phyloP scores from a whole-genome alignment of 2,113 vertebrate genomes.

The Plotosus lineatus region DNA sequence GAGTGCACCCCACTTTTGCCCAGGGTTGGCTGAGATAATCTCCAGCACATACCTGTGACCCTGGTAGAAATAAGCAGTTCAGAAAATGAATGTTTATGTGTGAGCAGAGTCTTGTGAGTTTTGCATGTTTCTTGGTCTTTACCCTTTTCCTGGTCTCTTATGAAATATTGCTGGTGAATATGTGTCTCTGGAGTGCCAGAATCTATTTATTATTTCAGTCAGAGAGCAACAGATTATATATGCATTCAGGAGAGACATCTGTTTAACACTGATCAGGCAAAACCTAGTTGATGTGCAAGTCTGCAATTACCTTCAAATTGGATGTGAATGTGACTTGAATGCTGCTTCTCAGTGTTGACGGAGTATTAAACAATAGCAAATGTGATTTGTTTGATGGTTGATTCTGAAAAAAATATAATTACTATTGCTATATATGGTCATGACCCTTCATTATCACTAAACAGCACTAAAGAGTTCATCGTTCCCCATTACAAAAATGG shows the following conservation, averaged over 20 bases:
- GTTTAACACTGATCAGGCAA: slow-evolving; percentile 9
- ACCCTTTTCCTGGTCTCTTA: slow-evolving; percentile 66
- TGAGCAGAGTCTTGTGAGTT: slow-evolving; percentile 70
- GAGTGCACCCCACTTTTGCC: too few relatives aligned
- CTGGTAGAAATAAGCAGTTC: too few relatives aligned
- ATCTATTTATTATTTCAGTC: slow-evolving; percentile 53
- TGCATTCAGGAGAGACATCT: slow-evolving; percentile 1
- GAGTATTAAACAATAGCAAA: not conserved
- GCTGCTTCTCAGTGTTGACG: not conserved
- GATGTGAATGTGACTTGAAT: slow-evolving; percentile 21
- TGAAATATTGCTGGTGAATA: slow-evolving; percentile 77
- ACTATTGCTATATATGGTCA: not conserved
- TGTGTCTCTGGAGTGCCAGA: slow-evolving; percentile 78
- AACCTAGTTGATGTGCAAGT: slow-evolving; percentile 8
- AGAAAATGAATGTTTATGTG: too few relatives aligned
- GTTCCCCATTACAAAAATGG: not conserved
- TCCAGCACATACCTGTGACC: too few relatives aligned
- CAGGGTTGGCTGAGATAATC: too few relatives aligned
- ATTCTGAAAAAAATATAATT: not conserved
- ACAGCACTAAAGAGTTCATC: not conserved
- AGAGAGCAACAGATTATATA: slow-evolving; percentile 34
- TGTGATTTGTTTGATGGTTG: not conserved
- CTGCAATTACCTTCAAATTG: slow-evolving; percentile 12
- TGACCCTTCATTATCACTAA: not conserved
- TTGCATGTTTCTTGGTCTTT: slow-evolving; percentile 71